Evolutionary conservation across 2,888 invertebrate genomes (phyloP).

Genomic region (Reticulitermes lucifugus): DNA sequence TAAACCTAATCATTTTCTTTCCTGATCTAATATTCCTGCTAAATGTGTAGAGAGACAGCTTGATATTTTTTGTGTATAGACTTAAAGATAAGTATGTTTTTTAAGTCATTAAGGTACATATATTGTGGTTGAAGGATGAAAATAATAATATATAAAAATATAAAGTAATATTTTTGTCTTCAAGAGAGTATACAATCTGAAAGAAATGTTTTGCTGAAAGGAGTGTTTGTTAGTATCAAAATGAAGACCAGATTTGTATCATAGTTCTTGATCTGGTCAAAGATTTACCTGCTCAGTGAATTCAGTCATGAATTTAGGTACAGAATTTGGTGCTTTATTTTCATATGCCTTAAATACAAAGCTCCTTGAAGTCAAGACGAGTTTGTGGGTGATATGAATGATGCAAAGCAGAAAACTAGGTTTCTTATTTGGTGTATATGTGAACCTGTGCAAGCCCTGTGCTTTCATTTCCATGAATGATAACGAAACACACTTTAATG

Average conservation of each 20-base stretch:
- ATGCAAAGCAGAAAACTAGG: background rate
- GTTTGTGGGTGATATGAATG: slow-evolving; percentile 19
- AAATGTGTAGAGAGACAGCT: slow-evolving; percentile 29
- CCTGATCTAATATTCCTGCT: slow-evolving; percentile 19
- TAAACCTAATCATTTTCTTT: slow-evolving; percentile 17
- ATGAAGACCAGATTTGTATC: slow-evolving; percentile 15
- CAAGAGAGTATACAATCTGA: background rate
- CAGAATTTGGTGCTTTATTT: slow-evolving; percentile 27
- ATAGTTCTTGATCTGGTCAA: background rate
- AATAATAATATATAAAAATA: slow-evolving; percentile 37
- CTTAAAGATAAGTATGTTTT: slow-evolving; percentile 8
- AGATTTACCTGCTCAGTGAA: background rate
- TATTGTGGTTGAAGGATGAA: slow-evolving; percentile 35
- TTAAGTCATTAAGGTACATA: slow-evolving; percentile 30
- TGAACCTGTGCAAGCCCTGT: background rate
- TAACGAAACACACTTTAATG: background rate
- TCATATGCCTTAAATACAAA: slow-evolving; percentile 32
- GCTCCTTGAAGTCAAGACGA: slow-evolving; percentile 10
- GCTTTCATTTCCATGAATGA: background rate
- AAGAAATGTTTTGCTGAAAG: slow-evolving; percentile 1
- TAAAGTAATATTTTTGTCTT: slow-evolving; percentile 34
- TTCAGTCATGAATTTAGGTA: background rate
- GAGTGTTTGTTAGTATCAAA: background rate
- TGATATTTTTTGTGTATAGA: slow-evolving; percentile 39
- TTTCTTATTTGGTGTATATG: slow-evolving; percentile 2